Evolutionary conservation across 2,113 vertebrate genomes (phyloP), one percentile per base, ranked within the genome.

Genomic region (Ginglymostoma cirratum): DNA sequence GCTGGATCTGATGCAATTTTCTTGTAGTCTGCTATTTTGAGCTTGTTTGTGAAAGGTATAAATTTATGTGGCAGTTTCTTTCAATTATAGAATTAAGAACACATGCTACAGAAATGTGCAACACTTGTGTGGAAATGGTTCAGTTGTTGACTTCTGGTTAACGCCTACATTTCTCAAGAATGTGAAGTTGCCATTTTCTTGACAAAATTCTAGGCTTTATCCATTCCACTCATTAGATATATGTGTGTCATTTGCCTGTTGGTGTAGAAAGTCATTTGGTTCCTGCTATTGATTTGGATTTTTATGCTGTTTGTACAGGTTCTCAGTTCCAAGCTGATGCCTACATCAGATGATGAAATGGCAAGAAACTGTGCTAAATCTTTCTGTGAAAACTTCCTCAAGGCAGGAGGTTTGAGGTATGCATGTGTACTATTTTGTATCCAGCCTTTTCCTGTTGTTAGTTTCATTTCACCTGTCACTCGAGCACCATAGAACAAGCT

Each of bases 321-420:
- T n/a, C 97, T 99, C 96, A 99, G 99, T 97, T 99, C 99, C 96
- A 99, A 99, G 97, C 97, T 99, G 96, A 99, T 99, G 99, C 99
- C 99, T 96, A 99, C 99, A 30, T 99, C 99, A 78, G 99, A 99
- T 96, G 99, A 99, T 96, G 99, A 99, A 97, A 99, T 99, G 99
- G 99, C 99, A 95, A 99, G 99, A 97, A 99, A 98, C 95, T 99
- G 99, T 97, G 99, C 99, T 96, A 99, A 98, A 97, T 99, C 99
- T 4, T 99, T 99, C 98, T 99, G 99, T 96, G 99, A 99, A 97
- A 99, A 99, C 96, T 99, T 99, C 97, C 98, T 99, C 38, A 99
- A 98, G 98, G 99, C 99, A 78, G 99, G 99, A 96, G 99, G 99
- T 42, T 97, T 99, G 96, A 99, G 99, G 99, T 99, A 97, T 96